Base-by-base conservation (phyloP, 2,888 invertebrate genomes). In the Trimorus sp. region DNA sequence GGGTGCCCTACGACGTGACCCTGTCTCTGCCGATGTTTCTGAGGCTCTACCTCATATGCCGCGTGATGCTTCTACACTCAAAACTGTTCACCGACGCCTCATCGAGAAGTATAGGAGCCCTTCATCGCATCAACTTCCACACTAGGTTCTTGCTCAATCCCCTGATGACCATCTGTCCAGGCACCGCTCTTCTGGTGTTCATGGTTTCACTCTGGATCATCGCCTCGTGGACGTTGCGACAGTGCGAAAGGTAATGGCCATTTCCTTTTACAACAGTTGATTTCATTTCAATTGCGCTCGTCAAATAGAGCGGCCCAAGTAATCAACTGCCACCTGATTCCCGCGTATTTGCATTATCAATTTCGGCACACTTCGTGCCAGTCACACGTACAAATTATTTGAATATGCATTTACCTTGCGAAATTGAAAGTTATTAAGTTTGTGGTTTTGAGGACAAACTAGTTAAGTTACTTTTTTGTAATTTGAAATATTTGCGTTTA, bases 131-230 rank as follows among this genome's bases (percentile, higher is more conserved):
- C 92, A 98, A 99, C 94, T 99, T 99, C 95, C 97, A 97, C 93
- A 98, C 99, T 92, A 96, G 97, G 93, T 98, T 96, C 93, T 98
- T 98, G 90, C 94, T 98, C 91, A 98, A 98, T 93, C 99, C 99
- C 84, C 94, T 99, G 88, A 99, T 99, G 99, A 99, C 99, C 92
- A 99, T 99, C 92, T 99, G 99, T 93, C 99, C 99, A 71, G 99
- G 95, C 92, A 99, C 95, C 84, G 99, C 99, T 88, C 95, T 99
- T 89, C 94, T 99, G 90, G 99, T 99, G 87, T 99, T 99, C 94
- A 99, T 99, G 97, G 98, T 99, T 85, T 98, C 99, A 8, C 94
- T 99, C 84, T 99, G 99, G 99, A 98, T 99, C 92, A 98, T 99
- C 89, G 99, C 99, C 86, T 98, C 98, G 90, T 99, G 99, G 99